Base-by-base conservation (phyloP, 2,888 invertebrate species). In the Ophioninae sp. region DNA sequence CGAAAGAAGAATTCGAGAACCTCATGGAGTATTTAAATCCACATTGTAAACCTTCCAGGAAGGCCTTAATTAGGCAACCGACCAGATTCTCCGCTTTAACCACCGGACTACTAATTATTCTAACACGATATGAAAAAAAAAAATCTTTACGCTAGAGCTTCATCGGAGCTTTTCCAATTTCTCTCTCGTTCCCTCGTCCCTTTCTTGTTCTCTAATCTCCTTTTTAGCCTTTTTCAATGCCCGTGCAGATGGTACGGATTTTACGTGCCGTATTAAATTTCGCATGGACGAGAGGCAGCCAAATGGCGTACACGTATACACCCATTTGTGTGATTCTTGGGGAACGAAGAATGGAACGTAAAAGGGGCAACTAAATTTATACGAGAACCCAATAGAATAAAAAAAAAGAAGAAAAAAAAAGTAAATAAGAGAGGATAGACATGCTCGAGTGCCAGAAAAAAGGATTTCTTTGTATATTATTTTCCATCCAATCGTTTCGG, bases 51-150 rank as follows among this genome's bases (percentile, higher is more conserved):
- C 75, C 58, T 79, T 75, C 64, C 7, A 37, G 79, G 80, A 68
- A 84, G 81, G 64, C 65, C 86, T 89, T 88, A 88, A 89, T 89
- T 89, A 89, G 88, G 85, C 84, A 76, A 67, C 72, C 73, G 75
- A 73, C 82, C 64, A 69, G 85, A 85, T 86, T 86, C 68, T 82
- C 82, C 74, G 81, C 79, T 72, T 30, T 22, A 63, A 73, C 63
- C 72, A 44, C n/a, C 41, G 65, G 64, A 73, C 73, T 69, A 61
- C 77, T 76, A 76, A 81, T 83, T 80, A 83, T 84, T 84, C 78
- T 79, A 64, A 72, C 72, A 65, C 84, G 82, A 80, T 71, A 77
- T 77, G 79, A 76, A 74, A 81, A 72, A 74, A 80, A 64, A 79
- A 61, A 79, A 37, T 6, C 58, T 64, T 71, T 22, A 6, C 51